Evolutionary conservation across 1,140 invertebrate genomes (phyloP), one percentile per base, ranked within the genome.

Genomic region (Phenacoccus solenopsis): DNA sequence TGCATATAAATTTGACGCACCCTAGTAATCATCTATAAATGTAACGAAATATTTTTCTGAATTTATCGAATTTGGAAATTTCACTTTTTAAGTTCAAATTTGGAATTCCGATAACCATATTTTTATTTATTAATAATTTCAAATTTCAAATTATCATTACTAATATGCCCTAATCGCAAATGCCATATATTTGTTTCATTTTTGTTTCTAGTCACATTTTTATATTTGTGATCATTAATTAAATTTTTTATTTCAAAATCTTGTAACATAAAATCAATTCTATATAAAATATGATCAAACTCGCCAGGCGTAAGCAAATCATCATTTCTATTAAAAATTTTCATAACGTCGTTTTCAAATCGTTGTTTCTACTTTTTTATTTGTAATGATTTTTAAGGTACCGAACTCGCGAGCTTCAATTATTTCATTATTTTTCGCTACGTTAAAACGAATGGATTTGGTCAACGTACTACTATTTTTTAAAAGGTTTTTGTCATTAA

Each of bases 31-130:
- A n/a, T n/a, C n/a, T n/a, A n/a, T n/a, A n/a, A n/a, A n/a, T n/a
- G n/a, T n/a, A n/a, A n/a, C n/a, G n/a, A n/a, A 80, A 10, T 75
- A 77, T 70, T 72, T 73, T 20, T 72, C 57, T 22, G 74, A 74
- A 28, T 75, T 74, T 10, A 78, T 24, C 1, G 76, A 78, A 20
- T 75, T 75, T 64, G 72, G 72, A 21, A 79, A 77, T n/a, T n/a
- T n/a, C n/a, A n/a, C n/a, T n/a, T n/a, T n/a, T n/a, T n/a, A n/a
- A n/a, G n/a, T n/a, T n/a, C n/a, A n/a, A n/a, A n/a, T n/a, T n/a
- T n/a, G n/a, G n/a, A n/a, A 69, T 35, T n/a, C 69, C 69, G 12
- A 27, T 22, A 20, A 49, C 25, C 49, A 59, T 69, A 13, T 69
- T 69, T 0, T 59, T 25, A 28, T 69, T 35, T 2, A 56, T 24